Conservation (phyloP, 1,140 invertebrate species). For the Bombus pascuorum region DNA sequence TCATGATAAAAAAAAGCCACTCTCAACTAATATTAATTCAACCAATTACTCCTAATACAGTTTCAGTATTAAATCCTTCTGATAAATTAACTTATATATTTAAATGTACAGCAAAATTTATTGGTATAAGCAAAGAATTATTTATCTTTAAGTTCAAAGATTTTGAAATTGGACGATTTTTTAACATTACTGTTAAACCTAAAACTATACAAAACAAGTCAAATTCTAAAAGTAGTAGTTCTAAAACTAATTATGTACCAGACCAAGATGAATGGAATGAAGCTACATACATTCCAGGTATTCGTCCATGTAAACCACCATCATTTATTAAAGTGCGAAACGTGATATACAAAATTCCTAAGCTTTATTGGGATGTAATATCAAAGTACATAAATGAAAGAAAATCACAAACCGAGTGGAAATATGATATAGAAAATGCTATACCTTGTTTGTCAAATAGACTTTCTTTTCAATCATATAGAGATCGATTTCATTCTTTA, state of each 20-base stretch:
- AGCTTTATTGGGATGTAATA: conserved; percentile 82
- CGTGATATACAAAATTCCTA: conserved; percentile 84
- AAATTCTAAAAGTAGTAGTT: conserved; percentile 52
- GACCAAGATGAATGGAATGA: conserved; percentile 73
- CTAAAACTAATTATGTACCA: conserved; percentile 76
- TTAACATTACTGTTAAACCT: conserved; percentile 81
- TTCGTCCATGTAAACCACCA: conserved; percentile 82
- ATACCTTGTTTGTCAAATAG: conserved; percentile 82
- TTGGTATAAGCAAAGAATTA: conserved; percentile 85
- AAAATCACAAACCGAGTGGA: conserved; percentile 74
- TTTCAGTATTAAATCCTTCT: conserved; percentile 70
- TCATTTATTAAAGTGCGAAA: conserved; percentile 83
- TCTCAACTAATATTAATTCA: conserved; percentile 76
- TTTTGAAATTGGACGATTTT: conserved; percentile 83
- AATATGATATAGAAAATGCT: conserved; percentile 73
- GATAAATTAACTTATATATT: conserved; percentile 77
- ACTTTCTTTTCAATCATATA: conserved; percentile 84
- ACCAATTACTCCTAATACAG: conserved; percentile 58
- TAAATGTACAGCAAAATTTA: conserved; percentile 81
- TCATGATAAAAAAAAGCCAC: conserved; percentile 67
- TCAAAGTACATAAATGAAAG: conserved; percentile 77
- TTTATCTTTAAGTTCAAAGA: conserved; percentile 84
- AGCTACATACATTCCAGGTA: conserved; percentile 82
- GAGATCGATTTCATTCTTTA: conserved; percentile 86
- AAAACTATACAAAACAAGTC: conserved; percentile 54